Percentiles rank a stretch among this genome's conserved stretches.
Conservation (phyloP, 2,888 invertebrate species). For the Drosophila tanythrix region DNA sequence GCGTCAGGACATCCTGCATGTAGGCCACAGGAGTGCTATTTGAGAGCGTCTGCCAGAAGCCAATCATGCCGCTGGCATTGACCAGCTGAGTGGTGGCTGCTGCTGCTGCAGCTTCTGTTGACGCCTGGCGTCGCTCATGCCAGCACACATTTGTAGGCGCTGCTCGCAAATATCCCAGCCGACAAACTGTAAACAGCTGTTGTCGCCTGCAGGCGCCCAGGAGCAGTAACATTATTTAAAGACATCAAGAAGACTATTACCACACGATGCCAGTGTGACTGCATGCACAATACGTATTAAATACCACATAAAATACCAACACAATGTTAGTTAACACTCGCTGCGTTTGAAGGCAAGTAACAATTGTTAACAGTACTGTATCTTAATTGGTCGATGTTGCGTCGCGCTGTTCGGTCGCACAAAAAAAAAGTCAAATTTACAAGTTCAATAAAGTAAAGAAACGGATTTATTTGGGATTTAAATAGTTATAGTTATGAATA, state of each 20-base stretch:
- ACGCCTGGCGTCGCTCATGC: conserved; percentile 53
- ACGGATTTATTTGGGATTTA: conserved; percentile 53
- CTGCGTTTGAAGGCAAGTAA: conserved; percentile 3
- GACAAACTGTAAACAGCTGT: conserved; percentile 17
- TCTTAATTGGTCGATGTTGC: conserved; percentile 63
- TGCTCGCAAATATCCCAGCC: conserved; percentile 18
- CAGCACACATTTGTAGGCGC: conserved; percentile 4
- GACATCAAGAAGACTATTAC: conserved; percentile 39
- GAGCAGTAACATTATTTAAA: conserved; percentile 48
- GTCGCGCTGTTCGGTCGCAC: conserved; percentile 59
- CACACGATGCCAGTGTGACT: conserved; percentile 33
- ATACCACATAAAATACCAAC: conserved; percentile 24
- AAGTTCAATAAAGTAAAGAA: conserved; percentile 52
- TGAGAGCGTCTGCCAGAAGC: conserved; percentile 87
- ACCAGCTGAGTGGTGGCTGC: conserved; percentile 45
- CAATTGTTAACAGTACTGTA: conserved; percentile 39
- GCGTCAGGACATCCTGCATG: conserved; percentile 88
- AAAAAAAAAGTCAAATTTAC: conserved; percentile 46
- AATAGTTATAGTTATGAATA: conserved; percentile 70
- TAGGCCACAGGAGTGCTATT: conserved; percentile 89
- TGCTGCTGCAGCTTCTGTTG: conserved; percentile 55
- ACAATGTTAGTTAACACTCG: conserved; percentile 10
- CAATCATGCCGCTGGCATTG: conserved; percentile 55
- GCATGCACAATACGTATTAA: not conserved
- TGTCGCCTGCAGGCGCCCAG: conserved; percentile 26